A percentile compares a stretch with the other conserved stretches of the same genome.
Conservation (phyloP, 1,140 invertebrate species). For the Zaprionus ghesquierei region DNA sequence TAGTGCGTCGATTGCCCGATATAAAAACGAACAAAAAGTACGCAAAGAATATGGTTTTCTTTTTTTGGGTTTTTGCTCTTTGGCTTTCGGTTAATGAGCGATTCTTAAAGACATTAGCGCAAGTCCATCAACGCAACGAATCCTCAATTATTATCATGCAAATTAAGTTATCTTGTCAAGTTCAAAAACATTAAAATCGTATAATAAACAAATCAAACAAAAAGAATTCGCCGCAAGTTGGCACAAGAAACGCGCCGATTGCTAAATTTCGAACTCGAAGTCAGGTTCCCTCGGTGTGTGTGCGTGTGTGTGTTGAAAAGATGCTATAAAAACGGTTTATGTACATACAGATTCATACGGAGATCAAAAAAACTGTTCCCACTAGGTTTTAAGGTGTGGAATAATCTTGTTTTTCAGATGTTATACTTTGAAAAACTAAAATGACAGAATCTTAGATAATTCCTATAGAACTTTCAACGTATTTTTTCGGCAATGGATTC, state of each 20-base stretch:
- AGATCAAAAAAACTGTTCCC: too few relatives aligned
- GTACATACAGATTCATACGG: too few relatives aligned
- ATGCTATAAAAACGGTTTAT: too few relatives aligned
- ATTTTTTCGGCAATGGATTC: too few relatives aligned
- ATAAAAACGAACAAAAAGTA: conserved; percentile 23
- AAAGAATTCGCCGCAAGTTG: conserved; percentile 17
- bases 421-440: too few relatives aligned
- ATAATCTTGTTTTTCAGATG: too few relatives aligned
- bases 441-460: too few relatives aligned
- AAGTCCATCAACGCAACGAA: not conserved
- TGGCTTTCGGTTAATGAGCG: conserved; percentile 30
- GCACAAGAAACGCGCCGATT: not conserved
- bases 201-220: conserved; percentile 41
- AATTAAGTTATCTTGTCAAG: conserved; percentile 70
- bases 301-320: conserved; percentile 15
- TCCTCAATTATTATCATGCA: conserved; percentile 65
- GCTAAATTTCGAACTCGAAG: conserved; percentile 11
- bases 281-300: not conserved
- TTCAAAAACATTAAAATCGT: conserved; percentile 73
- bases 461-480: too few relatives aligned
- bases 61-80: conserved; percentile 42
- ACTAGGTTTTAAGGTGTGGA: too few relatives aligned
- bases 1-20: conserved; percentile 41
- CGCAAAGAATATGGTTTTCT: conserved; percentile 5
- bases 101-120: conserved; percentile 53